phyloP scores from a whole-genome alignment of 2,113 vertebrate species.

The Erinaceus europaeus region DNA sequence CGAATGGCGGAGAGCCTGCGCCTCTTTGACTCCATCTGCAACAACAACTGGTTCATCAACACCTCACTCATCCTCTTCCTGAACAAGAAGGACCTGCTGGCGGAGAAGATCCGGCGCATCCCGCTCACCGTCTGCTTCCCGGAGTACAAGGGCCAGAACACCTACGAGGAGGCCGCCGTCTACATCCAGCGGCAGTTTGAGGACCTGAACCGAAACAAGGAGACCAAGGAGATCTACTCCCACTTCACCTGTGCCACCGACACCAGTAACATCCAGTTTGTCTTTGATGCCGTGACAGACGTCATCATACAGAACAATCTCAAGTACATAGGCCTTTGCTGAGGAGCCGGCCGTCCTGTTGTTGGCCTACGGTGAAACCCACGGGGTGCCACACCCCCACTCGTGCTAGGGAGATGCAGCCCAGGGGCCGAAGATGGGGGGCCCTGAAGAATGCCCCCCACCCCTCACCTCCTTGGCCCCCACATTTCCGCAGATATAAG shows the following conservation, averaged over 20 bases:
- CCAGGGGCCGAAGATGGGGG: slow-evolving; percentile 45
- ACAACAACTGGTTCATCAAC: slow-evolving; percentile 99
- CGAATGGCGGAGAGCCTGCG: slow-evolving; percentile 99
- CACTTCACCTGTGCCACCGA: slow-evolving; percentile 93
- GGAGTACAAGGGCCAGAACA: slow-evolving; percentile 99
- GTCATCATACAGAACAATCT: slow-evolving; percentile 99
- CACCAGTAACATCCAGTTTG: slow-evolving; percentile 99
- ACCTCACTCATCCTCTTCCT: slow-evolving; percentile 99
- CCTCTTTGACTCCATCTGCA: slow-evolving; percentile 99
- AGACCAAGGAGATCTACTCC: slow-evolving; percentile 99
- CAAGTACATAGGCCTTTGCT: slow-evolving; percentile 99
- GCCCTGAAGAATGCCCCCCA: slow-evolving; percentile 39
- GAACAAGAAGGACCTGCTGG: slow-evolving; percentile 99
- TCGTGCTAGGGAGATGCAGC: slow-evolving; percentile 50
- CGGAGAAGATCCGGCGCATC: slow-evolving; percentile 98
- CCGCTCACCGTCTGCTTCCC: slow-evolving; percentile 97
- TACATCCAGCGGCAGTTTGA: slow-evolving; percentile 99
- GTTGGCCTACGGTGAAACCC: slow-evolving; percentile 64
- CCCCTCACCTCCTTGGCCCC: slow-evolving; percentile 63
- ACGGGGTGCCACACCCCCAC: slow-evolving; percentile 59
- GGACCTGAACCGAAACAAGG: slow-evolving; percentile 99
- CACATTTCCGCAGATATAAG: slow-evolving; percentile 45
- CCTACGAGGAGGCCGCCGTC: slow-evolving; percentile 97
- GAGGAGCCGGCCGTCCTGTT: slow-evolving; percentile 75
- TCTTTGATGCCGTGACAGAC: slow-evolving; percentile 98